These are phyloP conservation scores for Syngnathus floridae DNA, from an alignment of 2,113 vertebrate genomes.

Conservation along the genomic window DNA sequence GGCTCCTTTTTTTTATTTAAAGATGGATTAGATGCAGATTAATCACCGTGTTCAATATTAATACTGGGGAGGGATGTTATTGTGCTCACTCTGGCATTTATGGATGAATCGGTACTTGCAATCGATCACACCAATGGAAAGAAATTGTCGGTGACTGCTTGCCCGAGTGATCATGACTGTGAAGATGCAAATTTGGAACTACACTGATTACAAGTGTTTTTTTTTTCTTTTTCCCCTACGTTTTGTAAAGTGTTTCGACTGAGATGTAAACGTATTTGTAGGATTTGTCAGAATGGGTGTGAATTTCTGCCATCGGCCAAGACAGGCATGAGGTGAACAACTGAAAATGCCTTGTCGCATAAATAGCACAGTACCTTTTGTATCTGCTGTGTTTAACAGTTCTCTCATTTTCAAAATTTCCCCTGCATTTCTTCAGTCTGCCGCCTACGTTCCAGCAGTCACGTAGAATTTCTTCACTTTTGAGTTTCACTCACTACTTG, in stretches of 20 bases:
- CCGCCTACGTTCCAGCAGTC: no score
- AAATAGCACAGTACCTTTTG: no score
- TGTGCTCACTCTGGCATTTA: slow-evolving; percentile 41
- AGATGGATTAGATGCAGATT: slow-evolving; percentile 39
- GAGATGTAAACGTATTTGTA: background rate
- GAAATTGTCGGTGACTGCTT: slow-evolving; percentile 22
- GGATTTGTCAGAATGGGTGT: background rate
- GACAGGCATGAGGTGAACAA: background rate
- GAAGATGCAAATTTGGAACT: slow-evolving; percentile 18
- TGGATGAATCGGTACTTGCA: slow-evolving; percentile 42
- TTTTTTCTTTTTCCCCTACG: no score
- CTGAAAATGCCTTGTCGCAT: background rate
- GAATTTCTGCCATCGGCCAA: background rate
- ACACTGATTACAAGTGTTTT: no score
- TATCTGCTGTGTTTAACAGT: no score
- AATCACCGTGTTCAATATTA: slow-evolving; percentile 42
- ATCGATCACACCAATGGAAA: slow-evolving; percentile 39
- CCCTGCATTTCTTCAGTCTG: no score
- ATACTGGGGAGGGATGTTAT: slow-evolving; percentile 33
- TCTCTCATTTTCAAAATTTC: no score
- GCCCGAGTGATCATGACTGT: slow-evolving; percentile 27
- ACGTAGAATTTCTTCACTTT: no score
- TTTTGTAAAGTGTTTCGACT: background rate
- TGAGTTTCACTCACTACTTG: no score
- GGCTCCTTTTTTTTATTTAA: slow-evolving; percentile 16